Evolutionary conservation across 1,140 invertebrate genomes (phyloP).

Genomic region (Drosophila sturtevanti): DNA sequence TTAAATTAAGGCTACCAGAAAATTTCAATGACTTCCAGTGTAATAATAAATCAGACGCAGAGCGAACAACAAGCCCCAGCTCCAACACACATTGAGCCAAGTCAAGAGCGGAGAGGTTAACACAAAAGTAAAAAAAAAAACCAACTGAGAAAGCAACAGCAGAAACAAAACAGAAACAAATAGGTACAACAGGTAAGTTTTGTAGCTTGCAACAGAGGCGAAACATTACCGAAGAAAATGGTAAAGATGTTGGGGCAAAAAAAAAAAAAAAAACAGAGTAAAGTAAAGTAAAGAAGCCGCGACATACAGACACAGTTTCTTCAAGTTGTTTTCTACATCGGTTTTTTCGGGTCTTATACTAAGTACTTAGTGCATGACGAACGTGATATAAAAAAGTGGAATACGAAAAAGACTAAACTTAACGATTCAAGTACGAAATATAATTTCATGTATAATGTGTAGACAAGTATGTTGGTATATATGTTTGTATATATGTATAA

Average conservation of each 20-base stretch:
- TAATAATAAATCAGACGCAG: slow-evolving; percentile 65
- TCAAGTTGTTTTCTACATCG: background rate
- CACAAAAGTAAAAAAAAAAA: slow-evolving; percentile 27
- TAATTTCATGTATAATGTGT: slow-evolving; percentile 20
- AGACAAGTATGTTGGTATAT: background rate
- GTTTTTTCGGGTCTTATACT: background rate
- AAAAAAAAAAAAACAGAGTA: no score
- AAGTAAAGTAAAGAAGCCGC: slow-evolving; percentile 57
- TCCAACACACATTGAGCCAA: slow-evolving; percentile 15
- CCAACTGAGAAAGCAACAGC: slow-evolving; percentile 37
- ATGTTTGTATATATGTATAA: background rate
- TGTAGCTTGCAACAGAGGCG: background rate
- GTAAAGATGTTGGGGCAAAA: slow-evolving; percentile 40
- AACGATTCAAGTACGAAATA: slow-evolving; percentile 45
- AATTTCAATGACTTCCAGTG: slow-evolving; percentile 79
- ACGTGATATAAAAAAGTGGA: slow-evolving; percentile 32
- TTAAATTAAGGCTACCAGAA: slow-evolving; percentile 75
- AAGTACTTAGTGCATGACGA: background rate
- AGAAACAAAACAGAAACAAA: slow-evolving; percentile 26
- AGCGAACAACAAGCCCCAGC: background rate
- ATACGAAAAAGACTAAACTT: slow-evolving; percentile 30
- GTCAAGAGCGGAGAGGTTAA: slow-evolving; percentile 2
- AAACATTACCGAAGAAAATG: slow-evolving; percentile 47
- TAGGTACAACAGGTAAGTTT: slow-evolving; percentile 13
- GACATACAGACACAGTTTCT: slow-evolving; percentile 54